These are phyloP conservation scores for Naja naja DNA, from an alignment of 2,113 vertebrate genomes.

Conservation along the genomic window DNA sequence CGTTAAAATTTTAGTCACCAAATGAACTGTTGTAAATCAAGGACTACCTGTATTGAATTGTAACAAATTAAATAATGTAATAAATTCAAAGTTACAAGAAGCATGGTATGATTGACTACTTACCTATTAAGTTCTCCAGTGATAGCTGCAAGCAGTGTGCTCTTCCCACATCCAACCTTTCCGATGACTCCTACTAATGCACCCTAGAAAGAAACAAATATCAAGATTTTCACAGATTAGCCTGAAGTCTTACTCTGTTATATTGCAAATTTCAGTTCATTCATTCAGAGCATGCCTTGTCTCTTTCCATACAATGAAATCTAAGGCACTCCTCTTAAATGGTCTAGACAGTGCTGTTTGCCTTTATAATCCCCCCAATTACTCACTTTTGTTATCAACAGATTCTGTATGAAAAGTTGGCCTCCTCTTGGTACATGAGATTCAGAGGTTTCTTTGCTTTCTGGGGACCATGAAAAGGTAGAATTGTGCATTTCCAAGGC, in stretches of 20 bases:
- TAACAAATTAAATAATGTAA: not conserved
- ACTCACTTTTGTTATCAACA: slow-evolving; percentile 80
- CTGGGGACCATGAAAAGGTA: slow-evolving; percentile 81
- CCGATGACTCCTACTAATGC: slow-evolving; percentile 87
- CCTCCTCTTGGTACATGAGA: slow-evolving; percentile 42
- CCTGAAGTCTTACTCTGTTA: not conserved
- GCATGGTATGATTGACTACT: slow-evolving; percentile 15
- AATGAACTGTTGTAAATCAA: not conserved
- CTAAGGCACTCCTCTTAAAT: not conserved
- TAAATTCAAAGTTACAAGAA: accelerated
- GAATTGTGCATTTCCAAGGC: slow-evolving; percentile 76
- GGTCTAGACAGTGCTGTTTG: not conserved
- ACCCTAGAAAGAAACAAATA: slow-evolving; percentile 74
- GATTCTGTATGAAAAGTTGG: slow-evolving; percentile 75
- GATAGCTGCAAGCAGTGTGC: slow-evolving; percentile 86
- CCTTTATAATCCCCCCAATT: not conserved
- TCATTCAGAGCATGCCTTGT: not conserved
- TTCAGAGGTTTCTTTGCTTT: slow-evolving; percentile 22
- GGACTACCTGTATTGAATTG: not conserved
- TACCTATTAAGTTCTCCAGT: slow-evolving; percentile 92
- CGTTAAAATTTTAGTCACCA: not conserved
- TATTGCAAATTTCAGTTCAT: not conserved
- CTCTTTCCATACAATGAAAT: not conserved
- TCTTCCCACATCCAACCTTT: slow-evolving; percentile 94
- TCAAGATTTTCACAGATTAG: not conserved